Evolutionary conservation across 1,140 invertebrate species (phyloP), one percentile per base, ranked within the genome.

Genomic region (Pemphigus obesinymphae): DNA sequence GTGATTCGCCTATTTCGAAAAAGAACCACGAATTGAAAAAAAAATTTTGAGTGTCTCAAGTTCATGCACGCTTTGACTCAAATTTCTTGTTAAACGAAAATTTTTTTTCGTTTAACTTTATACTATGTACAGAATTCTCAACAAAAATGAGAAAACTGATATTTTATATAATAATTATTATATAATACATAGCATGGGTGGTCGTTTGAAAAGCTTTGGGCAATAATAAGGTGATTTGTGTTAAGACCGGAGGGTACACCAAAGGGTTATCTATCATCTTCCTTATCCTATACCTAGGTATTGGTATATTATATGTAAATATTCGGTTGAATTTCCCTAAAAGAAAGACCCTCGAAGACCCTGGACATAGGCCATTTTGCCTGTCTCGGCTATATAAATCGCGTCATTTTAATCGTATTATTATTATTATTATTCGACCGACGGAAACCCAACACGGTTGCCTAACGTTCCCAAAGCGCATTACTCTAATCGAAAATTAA

Each of bases 401-500:
- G 26, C 34, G 63, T 37, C 63, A 23, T 45, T 70, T 29, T 43
- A 70, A 73, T 50, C 43, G 43, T 31, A 73, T 73, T 73, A 48
- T 37, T 66, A 58, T 63, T 61, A 61, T 29, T 61, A 66, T 63
- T 61, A 61, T 61, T 61, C 50, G 13, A 26, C 23, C 66, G 11
- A 70, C 15, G 68, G 66, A 43, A 26, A 45, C 37, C 66, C 66
- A 15, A 26, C 66, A 37, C 20, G 40, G 37, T 15, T 20, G 63
- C 37, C 63, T 11, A 31, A 26, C 40, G 45, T 50, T 73, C 70
- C 70, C 70, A 20, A 5, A 31, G 43, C 70, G 70, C 70, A 50
- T 73, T 73, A 73, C 70, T 43, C 70, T 73, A 73, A 73, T 73
- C 70, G 70, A 73, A 73, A 73, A 73, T 50, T 73, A 73, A 73